Percentiles rank a stretch among this genome's conserved stretches.
phyloP scores from a whole-genome alignment of 2,888 invertebrate genomes.

The Minunthozetes semirufus region DNA sequence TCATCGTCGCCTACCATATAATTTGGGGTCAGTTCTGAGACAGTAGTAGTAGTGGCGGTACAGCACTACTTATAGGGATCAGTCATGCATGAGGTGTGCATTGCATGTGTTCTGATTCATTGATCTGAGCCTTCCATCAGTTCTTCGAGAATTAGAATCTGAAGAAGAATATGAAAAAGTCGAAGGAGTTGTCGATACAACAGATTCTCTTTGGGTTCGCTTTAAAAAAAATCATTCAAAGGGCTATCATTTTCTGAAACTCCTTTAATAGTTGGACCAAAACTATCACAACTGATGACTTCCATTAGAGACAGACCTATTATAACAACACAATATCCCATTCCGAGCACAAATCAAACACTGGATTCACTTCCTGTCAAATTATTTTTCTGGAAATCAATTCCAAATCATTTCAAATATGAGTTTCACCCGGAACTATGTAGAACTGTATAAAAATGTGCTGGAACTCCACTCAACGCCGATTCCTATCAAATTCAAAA shows the following conservation, averaged over 20 bases:
- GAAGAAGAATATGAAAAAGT: background rate
- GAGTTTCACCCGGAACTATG: conserved; percentile 23
- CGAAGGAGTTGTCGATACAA: no score
- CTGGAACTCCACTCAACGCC: background rate
- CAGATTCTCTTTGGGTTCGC: background rate
- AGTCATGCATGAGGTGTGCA: conserved; percentile 27
- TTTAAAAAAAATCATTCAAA: background rate
- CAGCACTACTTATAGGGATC: conserved; percentile 22
- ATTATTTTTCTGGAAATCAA: conserved; percentile 6
- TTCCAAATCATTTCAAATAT: background rate
- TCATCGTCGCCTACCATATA: conserved; percentile 24
- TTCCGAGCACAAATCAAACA: conserved; percentile 4
- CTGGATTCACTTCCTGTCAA: conserved; percentile 14
- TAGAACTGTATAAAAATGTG: background rate
- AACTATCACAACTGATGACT: background rate
- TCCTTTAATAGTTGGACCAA: background rate
- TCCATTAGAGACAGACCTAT: background rate
- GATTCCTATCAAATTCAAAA: no score
- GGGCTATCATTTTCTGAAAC: conserved; percentile 1
- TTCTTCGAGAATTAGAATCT: background rate
- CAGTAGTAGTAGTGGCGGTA: background rate
- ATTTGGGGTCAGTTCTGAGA: conserved; percentile 23
- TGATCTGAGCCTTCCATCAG: conserved; percentile 11
- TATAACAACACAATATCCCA: conserved; percentile 3
- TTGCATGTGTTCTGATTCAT: conserved; percentile 24